Percentiles rank a stretch among this genome's conserved stretches.
These are phyloP conservation scores for Pristionchus fissidentatus DNA, from an alignment of 2,888 invertebrate genomes.

Conservation along the genomic window DNA sequence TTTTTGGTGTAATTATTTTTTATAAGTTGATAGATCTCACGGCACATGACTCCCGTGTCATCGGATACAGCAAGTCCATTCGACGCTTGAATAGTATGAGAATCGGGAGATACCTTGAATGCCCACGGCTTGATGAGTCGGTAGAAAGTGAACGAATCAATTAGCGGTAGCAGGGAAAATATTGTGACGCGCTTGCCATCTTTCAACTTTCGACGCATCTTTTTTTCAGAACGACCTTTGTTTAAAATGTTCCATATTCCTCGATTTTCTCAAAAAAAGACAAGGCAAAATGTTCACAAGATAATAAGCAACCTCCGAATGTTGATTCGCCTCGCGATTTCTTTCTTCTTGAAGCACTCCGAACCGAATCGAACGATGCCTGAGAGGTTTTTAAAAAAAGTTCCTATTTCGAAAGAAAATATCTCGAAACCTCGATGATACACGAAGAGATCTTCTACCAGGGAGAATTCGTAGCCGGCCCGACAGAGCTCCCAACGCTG, in stretches of 20 bases:
- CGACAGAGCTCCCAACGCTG: constrained; percentile 62
- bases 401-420: constrained; percentile 21
- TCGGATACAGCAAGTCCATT: constrained; percentile 4
- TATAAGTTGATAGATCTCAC: too few species aligned
- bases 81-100: not conserved
- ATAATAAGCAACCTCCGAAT: not conserved
- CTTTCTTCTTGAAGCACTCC: not conserved
- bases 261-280: too few species aligned
- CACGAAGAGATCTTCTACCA: constrained; percentile 60
- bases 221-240: too few species aligned
- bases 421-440: constrained; percentile 57
- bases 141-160: too few species aligned
- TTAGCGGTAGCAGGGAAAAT: too few species aligned
- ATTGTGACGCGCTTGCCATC: too few species aligned
- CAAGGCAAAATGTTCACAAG: not conserved
- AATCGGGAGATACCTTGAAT: not conserved
- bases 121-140: too few species aligned
- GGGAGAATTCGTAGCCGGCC: constrained; percentile 56
- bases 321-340: not conserved
- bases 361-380: not conserved
- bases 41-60: not conserved
- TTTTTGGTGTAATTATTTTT: not conserved
- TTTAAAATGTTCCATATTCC: too few species aligned
- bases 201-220: too few species aligned
- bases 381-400: not conserved